Base-by-base conservation (phyloP, 2,888 invertebrate genomes). In the Phlogophora meticulosa region DNA sequence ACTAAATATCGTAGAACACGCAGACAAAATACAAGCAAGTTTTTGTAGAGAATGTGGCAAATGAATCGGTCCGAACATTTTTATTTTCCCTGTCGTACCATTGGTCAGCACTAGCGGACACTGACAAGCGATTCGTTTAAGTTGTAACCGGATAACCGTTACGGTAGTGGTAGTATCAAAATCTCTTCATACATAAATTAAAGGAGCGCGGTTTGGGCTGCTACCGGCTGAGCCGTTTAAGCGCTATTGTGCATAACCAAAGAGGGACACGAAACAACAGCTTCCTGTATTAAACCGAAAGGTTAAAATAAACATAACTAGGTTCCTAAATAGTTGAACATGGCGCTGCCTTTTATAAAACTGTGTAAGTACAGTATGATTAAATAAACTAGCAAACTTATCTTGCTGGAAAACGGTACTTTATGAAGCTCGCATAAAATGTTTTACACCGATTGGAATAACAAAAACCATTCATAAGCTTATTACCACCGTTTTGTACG, bases 111-210 rank as follows among this genome's bases (percentile, higher is more conserved):
- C 57, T 53, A 65, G 40, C 40, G 69, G 42, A 69, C 49, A 60
- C 68, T 70, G 83, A 72, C 78, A 85, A 79, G 79, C 64, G 61
- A 78, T 83, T 85, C 82, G 80, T 87, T 87, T 86, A 79, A 83
- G 82, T 80, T 82, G 78, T 80, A 84, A 84, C 82, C 61, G 75
- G 72, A 78, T 81, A 78, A 69, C 58, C 49, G 65, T 71, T 66
- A 82, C 80, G 83, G 85, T 59, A 64, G 65, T 42, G 55, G 57
- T 63, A 59, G 87, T 90, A 92, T 92, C 91, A 92, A 91, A 91
- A 91, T 92, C 92, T 91, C 89, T 85, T 90, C 91, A 91, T 92
- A 89, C 90, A 92, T 93, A 93, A 93, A 92, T 93, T 91, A 92
- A 89, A 87, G 87, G 83, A 84, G 84, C 85, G 88, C 71, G 88